Base-by-base conservation (phyloP, 2,888 invertebrate species). In the Drosophila antonietae region DNA sequence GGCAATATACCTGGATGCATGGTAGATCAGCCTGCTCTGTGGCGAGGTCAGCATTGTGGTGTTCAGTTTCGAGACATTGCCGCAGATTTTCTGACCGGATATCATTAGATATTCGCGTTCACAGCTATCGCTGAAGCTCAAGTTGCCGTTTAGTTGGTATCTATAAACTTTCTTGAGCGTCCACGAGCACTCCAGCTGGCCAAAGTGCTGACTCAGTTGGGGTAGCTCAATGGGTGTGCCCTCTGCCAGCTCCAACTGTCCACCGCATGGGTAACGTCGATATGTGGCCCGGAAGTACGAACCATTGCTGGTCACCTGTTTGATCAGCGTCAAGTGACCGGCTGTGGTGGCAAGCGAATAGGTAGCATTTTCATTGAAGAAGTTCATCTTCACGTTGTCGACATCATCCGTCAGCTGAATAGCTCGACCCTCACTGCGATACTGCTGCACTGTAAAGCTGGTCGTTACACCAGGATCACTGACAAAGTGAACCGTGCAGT, bases 171-270 rank as follows among this genome's bases (percentile, higher is more conserved):
- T 44, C 0, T 1, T 14, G 0, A 96, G 85, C 28, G 93, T 87
- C 97, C 97, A 98, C 0, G 94, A 94, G 91, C 98, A 98, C 83
- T 96, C 95, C 15, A 95, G 83, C 0, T 93, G 91, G 14, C 90
- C 91, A 18, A 83, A 80, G 14, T 65, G 55, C 0, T 37, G 31
- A 0, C 39, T 39, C 44, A 92, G 81, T 91, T 90, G 73, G 72
- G 93, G 68, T 91, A 93, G 62, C 91, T 91, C 74, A 88, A 91
- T 59, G 90, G 83, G 65, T 89, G 88, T 65, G 18, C 90, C 90
- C 71, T 92, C 89, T 1, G 83, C 87, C 10, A 92, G 74, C 1
- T 73, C 75, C 2, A 95, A 66, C 7, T 93, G 75, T 7, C 96
- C 97, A 20, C 97, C 97, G 89, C 97, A 97, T 2, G 94, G 91